Percentiles rank a stretch among this genome's conserved stretches.
Conservation (phyloP, 1,140 invertebrate genomes). For the Drosophila repletoides region DNA sequence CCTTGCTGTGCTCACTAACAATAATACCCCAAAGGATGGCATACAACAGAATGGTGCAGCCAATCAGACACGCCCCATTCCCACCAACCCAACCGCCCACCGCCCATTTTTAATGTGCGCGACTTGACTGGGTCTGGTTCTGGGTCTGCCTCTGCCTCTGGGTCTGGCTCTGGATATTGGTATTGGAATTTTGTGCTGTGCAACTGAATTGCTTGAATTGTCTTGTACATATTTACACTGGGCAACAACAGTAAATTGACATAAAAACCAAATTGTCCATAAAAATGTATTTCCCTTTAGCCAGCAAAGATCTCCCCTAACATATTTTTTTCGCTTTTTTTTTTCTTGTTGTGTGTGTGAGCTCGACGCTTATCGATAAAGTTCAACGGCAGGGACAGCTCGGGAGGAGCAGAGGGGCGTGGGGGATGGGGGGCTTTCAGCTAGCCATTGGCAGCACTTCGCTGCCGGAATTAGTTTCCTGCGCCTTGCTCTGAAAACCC, state of each 20-base stretch:
- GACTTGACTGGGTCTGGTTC: conserved; percentile 15
- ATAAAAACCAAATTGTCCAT: conserved; percentile 81
- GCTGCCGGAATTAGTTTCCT: conserved; percentile 70
- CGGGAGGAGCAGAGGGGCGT: not conserved
- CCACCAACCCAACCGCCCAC: conserved; percentile 61
- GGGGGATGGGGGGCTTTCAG: not conserved
- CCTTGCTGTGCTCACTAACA: conserved; percentile 44
- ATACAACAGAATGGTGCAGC: conserved; percentile 47
- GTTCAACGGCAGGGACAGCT: conserved; percentile 54
- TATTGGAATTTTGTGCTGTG: conserved; percentile 45
- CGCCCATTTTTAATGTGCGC: conserved; percentile 72
- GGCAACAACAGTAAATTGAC: conserved; percentile 79
- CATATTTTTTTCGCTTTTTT: conserved; percentile 28
- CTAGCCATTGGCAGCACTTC: conserved; percentile 42
- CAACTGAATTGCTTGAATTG: conserved; percentile 78
- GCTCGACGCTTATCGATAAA: conserved; percentile 74
- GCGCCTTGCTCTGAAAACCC: not conserved
- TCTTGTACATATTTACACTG: conserved; percentile 71
- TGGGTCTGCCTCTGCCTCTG: not conserved
- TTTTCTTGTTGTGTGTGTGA: conserved; percentile 13
- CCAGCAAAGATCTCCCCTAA: conserved; percentile 56
- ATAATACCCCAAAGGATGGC: conserved; percentile 41
- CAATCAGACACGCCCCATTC: conserved; percentile 70
- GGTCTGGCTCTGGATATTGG: conserved; percentile 4
- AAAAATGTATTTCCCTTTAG: conserved; percentile 80